phyloP scores from a whole-genome alignment of 2,888 invertebrate species.

The Drymonia ruficornis region DNA sequence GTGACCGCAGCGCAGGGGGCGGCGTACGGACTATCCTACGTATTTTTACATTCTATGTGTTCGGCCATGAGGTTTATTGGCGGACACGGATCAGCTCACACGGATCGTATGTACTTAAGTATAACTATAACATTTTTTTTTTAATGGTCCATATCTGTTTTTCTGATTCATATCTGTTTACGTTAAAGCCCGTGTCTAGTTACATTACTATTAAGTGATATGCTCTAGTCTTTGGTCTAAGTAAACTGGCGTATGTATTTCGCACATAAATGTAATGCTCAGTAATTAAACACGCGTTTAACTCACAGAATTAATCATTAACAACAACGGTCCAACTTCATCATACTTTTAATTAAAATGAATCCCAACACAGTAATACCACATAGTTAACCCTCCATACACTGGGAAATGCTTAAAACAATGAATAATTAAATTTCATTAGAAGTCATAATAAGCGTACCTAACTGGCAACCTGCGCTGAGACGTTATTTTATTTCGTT shows the following conservation, averaged over 20 bases:
- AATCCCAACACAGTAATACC: not conserved
- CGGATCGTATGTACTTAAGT: too few relatives aligned
- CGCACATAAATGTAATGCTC: too few relatives aligned
- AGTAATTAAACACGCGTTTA: too few relatives aligned
- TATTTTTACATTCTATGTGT: not conserved
- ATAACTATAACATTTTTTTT: too few relatives aligned
- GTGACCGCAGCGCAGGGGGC: slow-evolving; percentile 4
- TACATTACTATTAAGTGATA: too few relatives aligned
- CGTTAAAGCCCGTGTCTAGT: too few relatives aligned
- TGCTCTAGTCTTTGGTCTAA: too few relatives aligned
- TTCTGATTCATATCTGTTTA: too few relatives aligned
- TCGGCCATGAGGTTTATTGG: not conserved
- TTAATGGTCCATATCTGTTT: too few relatives aligned
- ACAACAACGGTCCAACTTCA: not conserved
- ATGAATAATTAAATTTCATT: not conserved
- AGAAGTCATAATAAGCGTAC: not conserved
- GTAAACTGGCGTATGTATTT: too few relatives aligned
- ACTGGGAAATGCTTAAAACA: not conserved
- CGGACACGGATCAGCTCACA: not conserved
- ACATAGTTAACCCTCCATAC: not conserved
- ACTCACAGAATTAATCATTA: not conserved
- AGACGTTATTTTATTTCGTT: not conserved
- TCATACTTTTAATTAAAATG: not conserved
- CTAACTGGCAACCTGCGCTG: not conserved
- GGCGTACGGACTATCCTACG: not conserved